A percentile compares a stretch with the other conserved stretches of the same genome.
Evolutionary conservation across 2,888 invertebrate genomes (phyloP).

Genomic region (Piscicola geometra): DNA sequence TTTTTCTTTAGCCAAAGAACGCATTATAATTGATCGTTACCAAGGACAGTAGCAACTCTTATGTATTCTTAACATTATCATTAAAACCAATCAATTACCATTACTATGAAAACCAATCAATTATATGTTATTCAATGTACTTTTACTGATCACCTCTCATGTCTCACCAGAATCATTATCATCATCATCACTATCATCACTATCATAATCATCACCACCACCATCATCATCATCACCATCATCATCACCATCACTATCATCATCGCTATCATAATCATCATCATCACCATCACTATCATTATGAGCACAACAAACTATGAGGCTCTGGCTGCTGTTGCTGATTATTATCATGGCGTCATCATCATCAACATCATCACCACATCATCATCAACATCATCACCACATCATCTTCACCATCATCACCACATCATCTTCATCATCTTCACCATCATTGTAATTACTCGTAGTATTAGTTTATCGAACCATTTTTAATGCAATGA

Average conservation of each 20-base stretch:
- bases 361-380: slow-evolving; percentile 30
- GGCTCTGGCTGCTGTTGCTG: no score
- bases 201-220: slow-evolving; percentile 12
- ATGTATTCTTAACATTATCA: neutral
- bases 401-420: slow-evolving; percentile 12
- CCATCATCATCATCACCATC: slow-evolving; percentile 18
- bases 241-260: slow-evolving; percentile 22
- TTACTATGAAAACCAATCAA: neutral
- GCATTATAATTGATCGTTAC: neutral
- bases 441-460: neutral
- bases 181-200: slow-evolving; percentile 12
- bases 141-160: no score
- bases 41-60: slow-evolving; percentile 7
- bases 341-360: no score
- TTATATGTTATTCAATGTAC: no score
- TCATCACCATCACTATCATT: slow-evolving; percentile 19
- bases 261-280: slow-evolving; percentile 5
- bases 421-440: slow-evolving; percentile 24
- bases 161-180: neutral
- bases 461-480: neutral
- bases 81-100: neutral
- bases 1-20: neutral
- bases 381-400: slow-evolving; percentile 22
- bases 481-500: no score
- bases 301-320: slow-evolving; percentile 25